These are phyloP conservation scores for Trogon surrucura DNA, from an alignment of 2,113 vertebrate species.

Conservation along the genomic window DNA sequence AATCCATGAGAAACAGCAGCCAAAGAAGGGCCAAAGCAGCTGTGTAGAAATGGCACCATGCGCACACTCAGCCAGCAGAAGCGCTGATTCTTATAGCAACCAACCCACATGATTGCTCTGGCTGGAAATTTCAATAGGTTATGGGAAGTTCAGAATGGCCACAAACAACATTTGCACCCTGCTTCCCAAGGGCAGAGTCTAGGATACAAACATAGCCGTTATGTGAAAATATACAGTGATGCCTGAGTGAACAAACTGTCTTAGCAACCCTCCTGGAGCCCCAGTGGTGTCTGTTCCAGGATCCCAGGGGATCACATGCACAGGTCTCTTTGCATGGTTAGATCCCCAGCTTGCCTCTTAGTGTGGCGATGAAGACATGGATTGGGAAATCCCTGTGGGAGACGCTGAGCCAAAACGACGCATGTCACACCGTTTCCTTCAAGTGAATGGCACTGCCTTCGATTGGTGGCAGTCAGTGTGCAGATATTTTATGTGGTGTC, in stretches of 20 bases:
- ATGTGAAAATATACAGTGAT: neutral
- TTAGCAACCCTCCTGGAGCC: neutral
- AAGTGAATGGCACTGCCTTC: neutral
- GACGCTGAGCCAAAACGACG: neutral
- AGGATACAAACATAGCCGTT: neutral
- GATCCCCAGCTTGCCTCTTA: neutral
- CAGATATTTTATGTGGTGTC: neutral
- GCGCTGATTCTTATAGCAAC: neutral
- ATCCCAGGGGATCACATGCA: neutral
- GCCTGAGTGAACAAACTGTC: neutral
- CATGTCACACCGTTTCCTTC: neutral
- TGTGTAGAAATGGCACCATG: neutral
- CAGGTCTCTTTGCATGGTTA: neutral
- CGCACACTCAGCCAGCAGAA: neutral
- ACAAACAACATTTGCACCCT: neutral
- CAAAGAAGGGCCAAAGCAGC: neutral
- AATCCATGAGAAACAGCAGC: neutral
- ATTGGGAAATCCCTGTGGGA: neutral
- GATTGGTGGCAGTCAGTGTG: rapidly evolving
- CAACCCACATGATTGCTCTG: neutral
- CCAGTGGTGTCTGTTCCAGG: neutral
- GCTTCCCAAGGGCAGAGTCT: neutral
- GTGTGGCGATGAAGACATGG: neutral
- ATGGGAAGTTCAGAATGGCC: neutral
- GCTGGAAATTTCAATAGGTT: neutral